These are phyloP conservation scores for Pelecanoides urinatrix DNA, from an alignment of 2,113 vertebrate species.

Conservation along the genomic window DNA sequence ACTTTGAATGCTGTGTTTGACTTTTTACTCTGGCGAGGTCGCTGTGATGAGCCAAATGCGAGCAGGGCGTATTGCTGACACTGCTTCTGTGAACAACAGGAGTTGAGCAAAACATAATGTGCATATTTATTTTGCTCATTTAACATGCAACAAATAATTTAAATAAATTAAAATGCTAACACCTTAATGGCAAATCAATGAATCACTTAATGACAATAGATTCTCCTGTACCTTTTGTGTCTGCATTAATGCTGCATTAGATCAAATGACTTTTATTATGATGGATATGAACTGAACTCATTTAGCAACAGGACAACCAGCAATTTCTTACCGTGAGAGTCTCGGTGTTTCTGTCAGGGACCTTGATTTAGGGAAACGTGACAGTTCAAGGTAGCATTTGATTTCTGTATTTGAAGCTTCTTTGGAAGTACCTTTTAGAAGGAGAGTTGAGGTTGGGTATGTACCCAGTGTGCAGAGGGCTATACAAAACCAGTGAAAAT, in stretches of 20 bases:
- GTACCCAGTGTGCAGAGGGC: neutral
- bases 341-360: neutral
- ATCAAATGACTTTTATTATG: slow-evolving; percentile 38
- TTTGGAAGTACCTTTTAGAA: neutral
- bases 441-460: neutral
- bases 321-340: neutral
- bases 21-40: neutral
- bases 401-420: neutral
- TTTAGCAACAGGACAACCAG: neutral
- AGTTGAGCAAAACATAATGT: neutral
- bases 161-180: slow-evolving; percentile 52
- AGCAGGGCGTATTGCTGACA: neutral
- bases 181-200: slow-evolving; percentile 51
- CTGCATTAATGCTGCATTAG: slow-evolving; percentile 40
- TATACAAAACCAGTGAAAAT: neutral
- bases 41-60: neutral
- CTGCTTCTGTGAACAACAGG: neutral
- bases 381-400: neutral
- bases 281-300: slow-evolving; percentile 14
- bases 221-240: slow-evolving; percentile 27
- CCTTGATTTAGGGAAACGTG: neutral
- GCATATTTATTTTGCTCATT: slow-evolving; percentile 52
- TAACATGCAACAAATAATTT: slow-evolving; percentile 40
- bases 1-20: neutral
- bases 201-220: slow-evolving; percentile 35